Evolutionary conservation across 2,797 vertebrate genomes (phyloP), one percentile per base, ranked within the genome.

Genomic region (Anguilla pacifica): DNA sequence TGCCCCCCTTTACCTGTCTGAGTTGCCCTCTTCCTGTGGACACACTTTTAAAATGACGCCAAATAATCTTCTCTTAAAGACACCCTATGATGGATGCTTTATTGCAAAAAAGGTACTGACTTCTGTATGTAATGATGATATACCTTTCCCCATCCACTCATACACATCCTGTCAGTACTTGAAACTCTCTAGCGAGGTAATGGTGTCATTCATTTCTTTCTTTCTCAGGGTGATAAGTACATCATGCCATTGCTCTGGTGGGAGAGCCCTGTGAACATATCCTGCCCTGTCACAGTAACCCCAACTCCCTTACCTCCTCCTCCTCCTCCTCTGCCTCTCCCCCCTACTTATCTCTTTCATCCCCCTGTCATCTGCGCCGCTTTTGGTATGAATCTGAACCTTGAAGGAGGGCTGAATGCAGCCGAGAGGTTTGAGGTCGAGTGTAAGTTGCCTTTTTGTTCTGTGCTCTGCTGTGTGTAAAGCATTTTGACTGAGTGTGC

Each of bases 201-300:
- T 4, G 19, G 61, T 64, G 19, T 70, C 64, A 70, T 28, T 11
- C 53, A 13, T 82, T 25, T 55, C 13, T n/a, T 2, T 59, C 5
- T 67, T 35, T 85, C 25, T 91, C 90, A 97, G 96, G 94, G 95
- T 90, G 95, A 91, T 84, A 95, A 88, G 72, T 95, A 95, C 85
- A 92, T 96, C 83, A 91, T 96, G 70, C 93, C 96, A 2, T 57
- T 97, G 92, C 89, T 93, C 90, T 96, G 96, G 96, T 91, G 91
- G 93, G 95, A 90, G 46, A 93, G 39, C 72, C 94, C 94, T 0
- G 87, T 97, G 86, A 95, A 94, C 87, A 92, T 96, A 59, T 93
- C 94, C 84, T 97, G 96, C 70, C 95, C 96, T 0, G 51, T 93
- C 83, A 88, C 85, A 87, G 85, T 61, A 17, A 31, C 91, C 55